Evolutionary conservation across 2,797 vertebrate genomes (phyloP), one percentile per base, ranked within the genome.

Genomic region (Xenopus petersii): DNA sequence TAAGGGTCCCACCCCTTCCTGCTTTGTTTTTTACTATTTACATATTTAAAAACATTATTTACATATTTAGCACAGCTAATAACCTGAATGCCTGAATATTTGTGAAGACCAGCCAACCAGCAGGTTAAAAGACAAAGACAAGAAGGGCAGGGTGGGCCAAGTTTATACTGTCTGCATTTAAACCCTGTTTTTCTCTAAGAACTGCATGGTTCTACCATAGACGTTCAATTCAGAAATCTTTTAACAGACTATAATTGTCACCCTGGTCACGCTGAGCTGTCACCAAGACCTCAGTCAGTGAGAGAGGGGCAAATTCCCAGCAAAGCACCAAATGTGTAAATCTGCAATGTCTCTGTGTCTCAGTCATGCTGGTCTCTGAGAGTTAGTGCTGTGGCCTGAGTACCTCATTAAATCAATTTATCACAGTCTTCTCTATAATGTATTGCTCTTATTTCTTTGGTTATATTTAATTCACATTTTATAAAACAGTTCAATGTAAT

Each of bases 181-280:
- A 56, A 56, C 17, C 16, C 55, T 17, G 2, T 61, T 10, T 61
- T 11, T 61, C 3, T 61, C 17, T 56, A 9, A 17, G 55, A 56
- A 56, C 3, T 21, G 21, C 24, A 26, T 5, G 24, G 17, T 36
- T 1, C 30, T 12, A 36, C 26, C 3, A 10, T 15, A 13, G 61
- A 30, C 0, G 61, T 13, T 63, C 61, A 36, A 11, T 30, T 17
- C 33, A 64, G 33, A n/a, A 47, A 46, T 36, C 62, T 36, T 64
- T 64, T 46, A 13, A 64, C 24, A 47, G 62, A 47, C 0, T 33
- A 15, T 63, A 12, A 64, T 64, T 64, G 62, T 64, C n/a, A 4
- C 62, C 62, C 62, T 46, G 62, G 33, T 64, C 62, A 64, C 62
- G 62, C 62, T 17, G 12, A 46, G 62, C 62, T 64, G 33, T 64